A percentile compares a stretch with the other conserved stretches of the same genome.
These are phyloP conservation scores for Mizuhopecten yessoensis DNA, from an alignment of 1,140 invertebrate genomes.

Conservation along the genomic window DNA sequence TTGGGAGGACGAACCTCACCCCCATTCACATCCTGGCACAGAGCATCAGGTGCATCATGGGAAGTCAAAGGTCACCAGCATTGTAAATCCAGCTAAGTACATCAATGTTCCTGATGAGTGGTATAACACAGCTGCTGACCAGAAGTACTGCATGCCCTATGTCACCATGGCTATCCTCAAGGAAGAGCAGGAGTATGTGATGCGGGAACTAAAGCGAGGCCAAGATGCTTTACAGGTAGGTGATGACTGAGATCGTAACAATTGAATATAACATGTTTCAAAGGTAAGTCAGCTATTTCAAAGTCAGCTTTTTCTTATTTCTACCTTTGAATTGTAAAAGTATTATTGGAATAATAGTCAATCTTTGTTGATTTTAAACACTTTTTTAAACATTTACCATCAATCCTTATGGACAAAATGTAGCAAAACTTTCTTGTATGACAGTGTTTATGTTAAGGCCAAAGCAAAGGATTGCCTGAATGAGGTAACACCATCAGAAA, in stretches of 20 bases:
- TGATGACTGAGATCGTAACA: background rate
- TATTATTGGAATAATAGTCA: no score
- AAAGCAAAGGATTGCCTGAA: no score
- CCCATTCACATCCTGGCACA: constrained; percentile 50
- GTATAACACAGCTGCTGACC: constrained; percentile 78
- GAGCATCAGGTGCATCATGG: constrained; percentile 63
- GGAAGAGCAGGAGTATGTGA: constrained; percentile 78
- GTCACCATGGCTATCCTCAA: constrained; percentile 77
- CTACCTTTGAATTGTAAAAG: no score
- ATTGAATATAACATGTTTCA: no score
- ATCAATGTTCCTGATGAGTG: constrained; percentile 80
- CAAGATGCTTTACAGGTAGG: constrained; percentile 77
- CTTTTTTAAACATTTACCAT: no score
- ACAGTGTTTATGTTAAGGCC: no score
- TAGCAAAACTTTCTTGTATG: no score
- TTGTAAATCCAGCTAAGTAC: constrained; percentile 75
- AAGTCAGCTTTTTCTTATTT: no score
- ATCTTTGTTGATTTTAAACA: no score
- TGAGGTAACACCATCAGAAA: no score
- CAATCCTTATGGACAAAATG: no score
- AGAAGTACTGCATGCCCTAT: constrained; percentile 77
- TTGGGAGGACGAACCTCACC: constrained; percentile 71
- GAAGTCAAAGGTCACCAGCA: constrained; percentile 67
- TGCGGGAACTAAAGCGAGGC: constrained; percentile 75
- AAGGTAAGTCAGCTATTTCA: no score